Evolutionary conservation across 2,888 invertebrate species (phyloP), one percentile per base, ranked within the genome.

Genomic region (Ferrisia virgata): DNA sequence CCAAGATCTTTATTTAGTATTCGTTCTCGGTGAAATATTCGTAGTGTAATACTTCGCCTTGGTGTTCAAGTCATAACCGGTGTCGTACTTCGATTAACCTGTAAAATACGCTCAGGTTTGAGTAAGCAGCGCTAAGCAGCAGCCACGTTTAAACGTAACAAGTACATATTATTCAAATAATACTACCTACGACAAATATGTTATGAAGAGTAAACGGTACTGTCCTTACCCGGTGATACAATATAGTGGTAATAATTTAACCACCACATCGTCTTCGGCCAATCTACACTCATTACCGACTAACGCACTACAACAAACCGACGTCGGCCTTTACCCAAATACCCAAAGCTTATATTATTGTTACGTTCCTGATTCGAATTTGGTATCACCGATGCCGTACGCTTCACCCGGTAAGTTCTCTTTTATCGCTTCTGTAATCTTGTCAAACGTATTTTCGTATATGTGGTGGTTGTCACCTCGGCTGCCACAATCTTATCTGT

Each of bases 391-490:
- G n/a, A 85, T 85, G 85, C 85, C 85, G 82, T 85, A 85, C 85
- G 85, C 85, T n/a, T 85, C 85, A 47, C 85, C 85, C 11, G 85
- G 85, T 85, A 82, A 85, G 85, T 85, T 64, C 64, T 64, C 22
- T 8, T 53, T 9, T 53, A 43, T 15, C 15, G 11, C 3, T n/a
- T 47, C n/a, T 47, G 15, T 47, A 53, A 53, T 53, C 53, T 53
- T 53, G 53, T 53, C 53, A 53, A 53, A 22, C 9, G 53, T 43
- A 43, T 53, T 53, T 13, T n/a, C n/a, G n/a, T n/a, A n/a, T n/a
- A n/a, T n/a, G n/a, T n/a, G n/a, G n/a, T n/a, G n/a, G n/a, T n/a
- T n/a, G n/a, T n/a, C n/a, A n/a, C n/a, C n/a, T n/a, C 6, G 5
- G 8, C 22, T 22, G 18, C 22, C 53, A 22, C 8, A 8, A 53